Evolutionary conservation across 2,888 invertebrate genomes (phyloP), one percentile per base, ranked within the genome.

Genomic region (Agrochola litura): DNA sequence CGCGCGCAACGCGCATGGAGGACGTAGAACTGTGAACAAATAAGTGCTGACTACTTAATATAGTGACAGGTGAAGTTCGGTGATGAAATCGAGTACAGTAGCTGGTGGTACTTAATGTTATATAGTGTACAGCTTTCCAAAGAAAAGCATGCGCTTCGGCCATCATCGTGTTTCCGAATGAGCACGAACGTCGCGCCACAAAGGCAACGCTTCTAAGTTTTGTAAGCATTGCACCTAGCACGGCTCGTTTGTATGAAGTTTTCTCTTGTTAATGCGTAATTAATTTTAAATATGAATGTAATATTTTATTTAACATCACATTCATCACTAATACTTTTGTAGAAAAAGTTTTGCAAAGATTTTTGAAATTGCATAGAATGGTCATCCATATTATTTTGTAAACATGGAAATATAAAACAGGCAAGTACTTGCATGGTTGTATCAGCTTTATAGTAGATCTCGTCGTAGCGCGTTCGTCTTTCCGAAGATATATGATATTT

Each of bases 1-100:
- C 65, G 82, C 12, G 61, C 71, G n/a, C 73, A 14, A 4, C 61
- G 79, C 52, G 54, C 84, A n/a, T 49, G 0, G 10, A 3, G 49
- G 19, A 30, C 43, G 0, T 63, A 69, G n/a, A 9, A 19, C 14
- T 2, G 46, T 0, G 30, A 22, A 46, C 66, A 5, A 19, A 30
- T 6, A 0, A 12, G 19, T 25, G 43, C 0, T 46, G 19, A 19
- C 25, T 19, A 19, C 16, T 16, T 9, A n/a, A 10, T 19, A 3
- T 19, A 25, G 65, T 12, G 65, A 10, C 25, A 6, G 10, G 2
- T 19, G 9, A n/a, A 25, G 12, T 16, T 1, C 8, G 6, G 10
- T 19, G 65, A 4, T 0, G 56, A 54, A 9, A n/a, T 12, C n/a
- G n/a, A 25, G 56, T 56, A n/a, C 56, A 56, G 56, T 14, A 56